phyloP scores from a whole-genome alignment of 2,797 vertebrate genomes.

The Numenius phaeopus region DNA sequence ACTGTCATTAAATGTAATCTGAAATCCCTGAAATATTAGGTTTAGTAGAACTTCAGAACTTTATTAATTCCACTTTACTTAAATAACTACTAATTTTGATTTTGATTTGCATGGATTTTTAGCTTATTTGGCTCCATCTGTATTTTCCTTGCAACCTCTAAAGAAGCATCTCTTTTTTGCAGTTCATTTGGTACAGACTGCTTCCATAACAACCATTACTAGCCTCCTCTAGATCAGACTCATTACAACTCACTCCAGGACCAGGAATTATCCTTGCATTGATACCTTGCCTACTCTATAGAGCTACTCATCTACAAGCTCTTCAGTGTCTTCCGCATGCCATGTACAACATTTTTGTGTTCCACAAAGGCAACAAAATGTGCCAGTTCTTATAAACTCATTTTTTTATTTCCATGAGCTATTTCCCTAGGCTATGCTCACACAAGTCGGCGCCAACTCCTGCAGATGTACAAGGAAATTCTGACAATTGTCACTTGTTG shows the following conservation, averaged over 20 bases:
- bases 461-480: neutral
- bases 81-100: neutral
- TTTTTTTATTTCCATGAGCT: neutral
- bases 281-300: neutral
- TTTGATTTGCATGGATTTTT: neutral
- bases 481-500: neutral
- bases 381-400: neutral
- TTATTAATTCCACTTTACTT: neutral
- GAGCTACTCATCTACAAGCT: neutral
- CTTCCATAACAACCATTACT: neutral
- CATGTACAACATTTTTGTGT: neutral
- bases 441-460: neutral
- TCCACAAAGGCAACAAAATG: neutral
- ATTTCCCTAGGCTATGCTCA: neutral
- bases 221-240: neutral
- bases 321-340: neutral
- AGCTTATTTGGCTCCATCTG: neutral
- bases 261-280: neutral
- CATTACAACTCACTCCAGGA: neutral
- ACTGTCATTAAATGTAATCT: neutral
- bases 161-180: neutral
- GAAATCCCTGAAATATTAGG: neutral
- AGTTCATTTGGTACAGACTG: neutral
- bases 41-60: neutral
- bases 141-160: neutral